Percentiles rank a stretch among this genome's conserved stretches.
These are phyloP conservation scores for Stigmatopora argus DNA, from an alignment of 2,113 vertebrate genomes.

Conservation along the genomic window DNA sequence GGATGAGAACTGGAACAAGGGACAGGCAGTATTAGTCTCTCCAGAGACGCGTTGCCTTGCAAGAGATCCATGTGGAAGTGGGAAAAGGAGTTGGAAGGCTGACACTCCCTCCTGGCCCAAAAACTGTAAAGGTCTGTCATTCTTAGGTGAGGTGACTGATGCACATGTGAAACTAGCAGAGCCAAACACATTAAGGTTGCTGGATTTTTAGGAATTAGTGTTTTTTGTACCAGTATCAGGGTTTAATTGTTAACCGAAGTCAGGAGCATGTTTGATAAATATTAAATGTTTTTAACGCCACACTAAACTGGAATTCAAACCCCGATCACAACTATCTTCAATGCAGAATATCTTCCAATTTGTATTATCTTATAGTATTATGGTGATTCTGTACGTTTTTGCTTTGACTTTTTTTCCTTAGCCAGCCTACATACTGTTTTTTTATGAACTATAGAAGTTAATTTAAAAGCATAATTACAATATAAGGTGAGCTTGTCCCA, in stretches of 20 bases:
- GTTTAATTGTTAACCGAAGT: background rate
- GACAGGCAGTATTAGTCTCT: conserved; percentile 36
- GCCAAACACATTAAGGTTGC: background rate
- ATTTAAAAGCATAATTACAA: background rate
- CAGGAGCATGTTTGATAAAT: conserved; percentile 1
- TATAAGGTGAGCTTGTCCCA: background rate
- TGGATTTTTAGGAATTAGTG: background rate
- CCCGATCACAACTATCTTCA: too few species aligned
- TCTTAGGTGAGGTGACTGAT: conserved; percentile 35
- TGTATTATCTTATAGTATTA: background rate
- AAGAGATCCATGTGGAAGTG: conserved; percentile 34
- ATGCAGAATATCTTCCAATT: too few species aligned
- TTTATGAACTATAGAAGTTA: background rate
- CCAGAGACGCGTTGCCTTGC: conserved; percentile 43
- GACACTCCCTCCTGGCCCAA: conserved; percentile 31
- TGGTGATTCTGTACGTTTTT: background rate
- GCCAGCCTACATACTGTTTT: background rate
- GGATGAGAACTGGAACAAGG: conserved; percentile 34
- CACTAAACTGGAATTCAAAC: too few species aligned
- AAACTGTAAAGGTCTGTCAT: conserved; percentile 37
- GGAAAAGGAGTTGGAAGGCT: conserved; percentile 26
- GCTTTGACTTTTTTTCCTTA: background rate
- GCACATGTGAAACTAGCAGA: conserved; percentile 17
- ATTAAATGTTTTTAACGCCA: too few species aligned
- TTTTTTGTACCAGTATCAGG: conserved; percentile 21